phyloP scores from a whole-genome alignment of 1,140 invertebrate species.

The Calliphora vicina region DNA sequence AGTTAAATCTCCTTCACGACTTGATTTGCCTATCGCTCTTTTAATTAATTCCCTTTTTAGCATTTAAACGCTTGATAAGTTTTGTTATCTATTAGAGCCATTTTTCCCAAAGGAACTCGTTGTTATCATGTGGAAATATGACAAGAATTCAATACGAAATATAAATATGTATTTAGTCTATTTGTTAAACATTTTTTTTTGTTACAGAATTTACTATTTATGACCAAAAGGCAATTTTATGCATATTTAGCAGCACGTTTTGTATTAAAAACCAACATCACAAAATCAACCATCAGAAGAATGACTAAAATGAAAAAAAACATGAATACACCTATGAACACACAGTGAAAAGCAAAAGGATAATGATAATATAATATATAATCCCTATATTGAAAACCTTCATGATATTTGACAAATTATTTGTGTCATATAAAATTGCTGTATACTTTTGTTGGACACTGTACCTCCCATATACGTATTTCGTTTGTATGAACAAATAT shows the following conservation, averaged over 20 bases:
- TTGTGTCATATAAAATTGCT: neutral
- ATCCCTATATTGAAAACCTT: too few species aligned
- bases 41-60: too few species aligned
- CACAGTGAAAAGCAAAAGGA: neutral
- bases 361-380: too few species aligned
- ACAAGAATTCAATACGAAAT: neutral
- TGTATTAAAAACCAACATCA: constrained; percentile 13
- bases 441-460: neutral
- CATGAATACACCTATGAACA: neutral
- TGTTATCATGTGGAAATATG: neutral
- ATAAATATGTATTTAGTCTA: neutral
- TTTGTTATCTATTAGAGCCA: neutral
- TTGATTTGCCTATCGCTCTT: too few species aligned
- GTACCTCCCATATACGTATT: neutral
- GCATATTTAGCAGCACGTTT: constrained; percentile 7
- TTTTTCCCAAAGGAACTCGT: neutral
- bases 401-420: too few species aligned
- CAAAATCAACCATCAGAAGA: neutral
- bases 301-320: neutral
- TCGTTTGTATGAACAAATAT: neutral
- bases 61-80: neutral
- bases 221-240: constrained; percentile 13
- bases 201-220: neutral
- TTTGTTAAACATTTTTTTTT: too few species aligned
- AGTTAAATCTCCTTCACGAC: too few species aligned